Conservation (phyloP, 2,113 vertebrate species). For the Dasyornis broadbenti region DNA sequence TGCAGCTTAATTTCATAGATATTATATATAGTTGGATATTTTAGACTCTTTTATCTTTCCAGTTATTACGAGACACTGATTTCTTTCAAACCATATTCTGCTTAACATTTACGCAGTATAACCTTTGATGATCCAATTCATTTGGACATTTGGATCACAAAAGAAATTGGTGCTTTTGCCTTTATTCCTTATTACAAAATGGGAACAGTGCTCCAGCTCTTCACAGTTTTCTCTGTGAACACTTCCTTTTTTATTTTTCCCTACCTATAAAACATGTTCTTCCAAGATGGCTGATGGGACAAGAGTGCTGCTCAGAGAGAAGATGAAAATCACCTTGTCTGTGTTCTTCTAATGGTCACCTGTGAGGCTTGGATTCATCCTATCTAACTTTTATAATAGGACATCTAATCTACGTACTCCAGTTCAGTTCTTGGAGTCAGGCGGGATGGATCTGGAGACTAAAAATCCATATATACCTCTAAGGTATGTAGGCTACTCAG, state of each 20-base stretch:
- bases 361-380: neutral
- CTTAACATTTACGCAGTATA: slow-evolving; percentile 68
- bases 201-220: neutral
- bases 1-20: slow-evolving; percentile 75
- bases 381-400: neutral
- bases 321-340: neutral
- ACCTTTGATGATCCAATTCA: slow-evolving; percentile 59
- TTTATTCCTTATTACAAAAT: neutral
- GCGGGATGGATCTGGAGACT: neutral
- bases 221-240: neutral
- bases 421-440: neutral
- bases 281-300: neutral
- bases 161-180: neutral
- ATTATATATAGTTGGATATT: slow-evolving; percentile 75
- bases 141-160: slow-evolving; percentile 27
- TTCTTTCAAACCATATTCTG: slow-evolving; percentile 70
- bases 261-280: neutral
- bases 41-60: slow-evolving; percentile 70
- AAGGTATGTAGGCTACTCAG: neutral
- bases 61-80: slow-evolving; percentile 72
- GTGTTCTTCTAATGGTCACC: neutral
- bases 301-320: neutral
- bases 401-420: neutral
- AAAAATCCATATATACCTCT: neutral
- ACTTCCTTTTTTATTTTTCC: neutral